Evolutionary conservation across 2,113 vertebrate species (phyloP), one percentile per base, ranked within the genome.

Genomic region (Tachuris rubrigastra): DNA sequence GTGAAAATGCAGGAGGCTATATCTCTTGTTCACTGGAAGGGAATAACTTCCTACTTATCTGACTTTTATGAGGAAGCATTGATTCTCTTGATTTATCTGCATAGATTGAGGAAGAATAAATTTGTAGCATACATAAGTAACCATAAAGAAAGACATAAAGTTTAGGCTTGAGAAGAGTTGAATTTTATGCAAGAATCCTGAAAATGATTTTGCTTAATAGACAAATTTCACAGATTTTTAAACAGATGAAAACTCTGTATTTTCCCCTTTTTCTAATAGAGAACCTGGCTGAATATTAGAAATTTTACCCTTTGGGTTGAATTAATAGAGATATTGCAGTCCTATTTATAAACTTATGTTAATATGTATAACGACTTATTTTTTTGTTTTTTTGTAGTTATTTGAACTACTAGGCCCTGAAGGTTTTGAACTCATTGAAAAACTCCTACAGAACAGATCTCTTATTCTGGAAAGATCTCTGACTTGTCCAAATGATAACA

Each of bases 321-420:
- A 56, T 78, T 63, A 58, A n/a, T 63, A 7, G 31, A 89, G 68
- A 19, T 77, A 33, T 19, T 74, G 9, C 30, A 80, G 12, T 82
- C 20, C 8, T 59, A 3, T 59, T 74, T 66, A 62, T 74, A 90
- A 56, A 44, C 59, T 37, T 58, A 8, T 16, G 4, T 47, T n/a
- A n/a, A 16, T 77, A 88, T 47, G 8, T 3, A 14, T 72, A 68
- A 63, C 62, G 13, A 82, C 22, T 49, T 75, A 21, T 4, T 6
- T 41, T 86, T 83, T 71, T 10, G 2, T 85, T 91, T 77, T 12
- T 96, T 90, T 86, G 10, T 95, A 99, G 99, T 97, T 99, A 68
- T 99, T 99, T 96, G 99, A 99, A 93, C 97, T 99, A 35, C 98
- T 99, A 56, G 99, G 99, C 76, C 98, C 99, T 84, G 99, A 99